Percentiles rank a stretch among this genome's conserved stretches.
These are phyloP conservation scores for Julus scanicus DNA, from an alignment of 2,888 invertebrate genomes.

Conservation along the genomic window DNA sequence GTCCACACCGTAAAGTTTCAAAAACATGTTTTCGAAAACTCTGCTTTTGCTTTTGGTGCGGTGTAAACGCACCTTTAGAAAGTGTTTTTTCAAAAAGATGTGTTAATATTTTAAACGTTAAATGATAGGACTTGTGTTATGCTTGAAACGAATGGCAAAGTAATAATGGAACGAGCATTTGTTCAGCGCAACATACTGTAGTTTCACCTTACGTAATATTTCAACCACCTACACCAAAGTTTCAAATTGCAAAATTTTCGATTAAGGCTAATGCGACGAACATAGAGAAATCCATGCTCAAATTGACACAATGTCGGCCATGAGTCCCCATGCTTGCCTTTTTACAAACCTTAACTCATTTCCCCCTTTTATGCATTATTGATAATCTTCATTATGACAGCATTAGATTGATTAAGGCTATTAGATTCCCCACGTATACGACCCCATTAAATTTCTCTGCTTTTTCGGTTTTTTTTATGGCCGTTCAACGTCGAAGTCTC, in stretches of 20 bases:
- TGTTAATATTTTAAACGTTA: too few relatives aligned
- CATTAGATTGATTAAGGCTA: conserved; percentile 30
- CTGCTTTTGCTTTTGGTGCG: too few relatives aligned
- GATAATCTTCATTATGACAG: conserved; percentile 34
- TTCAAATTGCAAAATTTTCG: background rate
- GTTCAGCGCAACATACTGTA: too few relatives aligned
- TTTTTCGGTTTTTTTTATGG: background rate
- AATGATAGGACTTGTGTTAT: too few relatives aligned
- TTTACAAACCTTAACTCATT: background rate
- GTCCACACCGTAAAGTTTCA: too few relatives aligned
- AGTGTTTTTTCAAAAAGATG: too few relatives aligned
- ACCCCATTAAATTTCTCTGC: background rate
- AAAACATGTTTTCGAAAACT: too few relatives aligned
- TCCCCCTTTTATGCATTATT: conserved; percentile 30
- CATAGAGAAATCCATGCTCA: background rate
- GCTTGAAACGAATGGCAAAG: too few relatives aligned
- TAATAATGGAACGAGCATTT: too few relatives aligned
- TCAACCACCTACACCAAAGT: background rate
- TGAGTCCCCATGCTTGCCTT: background rate
- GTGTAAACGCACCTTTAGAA: too few relatives aligned
- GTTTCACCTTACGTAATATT: too few relatives aligned
- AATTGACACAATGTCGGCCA: background rate
- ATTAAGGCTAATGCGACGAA: conserved; percentile 10
- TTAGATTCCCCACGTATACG: conserved; percentile 1
- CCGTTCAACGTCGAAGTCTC: background rate